Base-by-base conservation (phyloP, 2,797 vertebrate species). In the Pseudocheirus occidentalis region DNA sequence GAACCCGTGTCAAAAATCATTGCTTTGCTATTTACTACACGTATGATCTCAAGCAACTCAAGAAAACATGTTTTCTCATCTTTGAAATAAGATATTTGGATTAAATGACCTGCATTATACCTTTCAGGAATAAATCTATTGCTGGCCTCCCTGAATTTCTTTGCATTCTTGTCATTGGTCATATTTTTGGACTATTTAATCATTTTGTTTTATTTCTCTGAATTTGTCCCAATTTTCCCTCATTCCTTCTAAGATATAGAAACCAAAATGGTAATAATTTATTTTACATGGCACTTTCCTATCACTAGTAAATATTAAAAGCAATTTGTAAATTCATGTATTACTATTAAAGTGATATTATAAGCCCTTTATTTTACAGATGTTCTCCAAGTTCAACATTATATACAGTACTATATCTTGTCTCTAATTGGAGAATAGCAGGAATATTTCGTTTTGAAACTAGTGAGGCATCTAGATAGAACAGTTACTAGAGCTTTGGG, bases 161-260 rank as follows among this genome's bases (percentile, higher is more conserved):
- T 81, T 40, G 16, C 1, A 9, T 81, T 46, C n/a, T 81, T 34
- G 31, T 62, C 3, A 89, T 52, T 34, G 4, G 90, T 54, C 50
- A 11, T 53, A 90, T 90, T 90, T 89, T 90, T 90, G 21, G 94
- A 81, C 81, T 24, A 93, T 98, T 97, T 97, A 94, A 97, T 97
- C 96, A 95, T 96, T 96, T 91, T 92, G 56, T 94, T 97, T 94
- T 92, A 96, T 53, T 96, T 96, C 96, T 98, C 96, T 98, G 97
- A 98, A 97, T 95, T 95, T 92, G n/a, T 95, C 97, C 97, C 95
- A 97, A 11, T 95, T 97, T 97, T 96, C 95, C 97, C 97, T 91
- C 62, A 62, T 28, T 58, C 81, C 40, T 81, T 93, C 87, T 96
- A 91, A 96, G 94, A 97, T 59, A 90, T 94, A 90, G 91, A 97